Base-by-base conservation (phyloP, 2,113 vertebrate species). In the Leiothrix lutea region DNA sequence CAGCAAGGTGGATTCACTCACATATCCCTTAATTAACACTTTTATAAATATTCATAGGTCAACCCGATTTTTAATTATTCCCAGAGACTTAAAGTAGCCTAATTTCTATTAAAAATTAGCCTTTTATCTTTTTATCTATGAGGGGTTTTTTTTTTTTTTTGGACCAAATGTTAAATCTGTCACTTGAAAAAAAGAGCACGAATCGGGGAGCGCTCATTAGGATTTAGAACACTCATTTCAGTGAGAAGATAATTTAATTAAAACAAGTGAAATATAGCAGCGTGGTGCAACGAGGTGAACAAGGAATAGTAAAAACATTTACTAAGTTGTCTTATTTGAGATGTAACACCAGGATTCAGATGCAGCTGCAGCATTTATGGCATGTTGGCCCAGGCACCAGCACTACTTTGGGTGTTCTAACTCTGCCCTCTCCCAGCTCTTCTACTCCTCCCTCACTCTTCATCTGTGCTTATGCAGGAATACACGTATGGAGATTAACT, bases 11-110 rank as follows among this genome's bases (percentile, higher is more conserved):
- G 78, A 86, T 67, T 94, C 73, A 74, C 65, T 86, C 88, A 86
- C 70, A 92, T 29, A 66, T 64, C 60, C 54, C 62, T 93, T 96
- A 97, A 97, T 96, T 96, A 97, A 92, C 74, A 90, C 48, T 60
- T 77, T 48, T 29, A 94, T 97, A 91, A 96, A 97, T 96, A 97
- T 96, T 97, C 92, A 97, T 81, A 86, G 85, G 80, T 86, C 93
- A 96, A 73, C 90, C 80, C 78, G 74, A 69, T 78, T 86, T 94
- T 45, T 94, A 96, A 97, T 93, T 97, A 91, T 87, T 95, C 78
- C 35, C 56, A 74, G 72, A 93, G 74, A 88, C 21, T 86, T 86
- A 42, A 26, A 89, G 79, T 82, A 87, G 40, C n/a, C 54, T 35
- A 36, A 95, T 61, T 84, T 82, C 44, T 73, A 38, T 48, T 64